Evolutionary conservation across 1,140 invertebrate genomes (phyloP), one percentile per base, ranked within the genome.

Genomic region (Cepaea nemoralis): DNA sequence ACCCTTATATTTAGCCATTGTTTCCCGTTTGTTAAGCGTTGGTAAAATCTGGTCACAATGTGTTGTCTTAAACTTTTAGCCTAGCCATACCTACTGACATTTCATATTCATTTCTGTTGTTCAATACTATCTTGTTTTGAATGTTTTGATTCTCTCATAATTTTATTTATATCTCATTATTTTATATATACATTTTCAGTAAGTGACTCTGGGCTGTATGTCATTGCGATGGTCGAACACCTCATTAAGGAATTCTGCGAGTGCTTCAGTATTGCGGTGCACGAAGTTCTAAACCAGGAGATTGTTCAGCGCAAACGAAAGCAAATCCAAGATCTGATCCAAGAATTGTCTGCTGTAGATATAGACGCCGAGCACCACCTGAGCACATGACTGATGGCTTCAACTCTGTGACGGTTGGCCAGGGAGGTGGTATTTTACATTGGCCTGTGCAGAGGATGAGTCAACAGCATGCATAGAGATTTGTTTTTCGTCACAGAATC

Each of bases 181-280:
- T n/a, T n/a, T n/a, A n/a, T n/a, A n/a, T n/a, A n/a, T n/a, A n/a
- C n/a, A n/a, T 40, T 63, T 12, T 16, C 83, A 89, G 88, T 86
- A 35, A 86, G 87, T 82, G 88, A 89, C 82, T 89, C 87, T 84
- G 88, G 88, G 55, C 76, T 89, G 81, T 89, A 86, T 84, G 87
- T 89, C 37, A 86, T 89, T 59, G 80, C 87, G 16, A 83, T 86
- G 70, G 85, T 86, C 27, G 88, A 89, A 85, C 87, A 89, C 80
- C 81, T 89, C 42, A 88, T 88, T 85, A 83, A 83, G 73, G 87
- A 89, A 77, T 81, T 88, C 27, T 88, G 87, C 83, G 88, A 89
- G 80, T 85, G 82, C 69, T 55, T 82, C 37, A 80, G 80, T 70
- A 84, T 89, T 66, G 55, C 80, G n/a, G 79, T 89, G 33, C 82